Base-by-base conservation (phyloP, 2,888 invertebrate genomes). In the Dendrolimus houi region DNA sequence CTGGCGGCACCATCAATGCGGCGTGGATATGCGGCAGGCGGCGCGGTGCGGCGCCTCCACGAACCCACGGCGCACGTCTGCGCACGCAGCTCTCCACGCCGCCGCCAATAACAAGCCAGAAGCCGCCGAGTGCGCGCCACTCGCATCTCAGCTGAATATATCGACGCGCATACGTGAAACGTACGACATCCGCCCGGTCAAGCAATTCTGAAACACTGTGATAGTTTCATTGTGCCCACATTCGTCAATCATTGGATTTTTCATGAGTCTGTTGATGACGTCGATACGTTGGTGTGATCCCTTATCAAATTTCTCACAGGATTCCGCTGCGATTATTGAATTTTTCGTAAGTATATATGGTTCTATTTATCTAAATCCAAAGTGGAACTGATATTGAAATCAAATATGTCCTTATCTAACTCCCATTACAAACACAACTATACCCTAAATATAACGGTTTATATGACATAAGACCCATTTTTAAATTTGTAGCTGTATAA, bases 121-220 rank as follows among this genome's bases (percentile, higher is more conserved):
- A 74, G 71, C 67, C 72, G 72, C 66, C 72, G 73, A 80, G 72
- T 79, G 79, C 83, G 83, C 82, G 81, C 79, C 78, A 67, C 69
- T 65, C 68, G 69, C 68, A 64, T 29, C 69, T 64, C 61, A 64
- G 69, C 66, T 70, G 60, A 68, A 73, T 47, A 71, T 82, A 83
- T 85, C 79, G 87, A 85, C 82, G 79, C 77, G 72, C 70, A 64
- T 68, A 69, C 70, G 68, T 69, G 64, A 69, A 74, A 59, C 60
- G 54, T 42, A 60, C n/a, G n/a, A n/a, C 68, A 68, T 66, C 66
- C 79, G 73, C 74, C 72, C 74, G 74, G 53, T 41, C 40, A 55
- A 55, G 53, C 53, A 52, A 54, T 42, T 55, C 55, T 47, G 55
- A 41, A 56, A 55, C 56, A 55, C 55, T 47, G 58, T 58, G 55